Conservation (phyloP, 64 coral and sea anemone genomes). For the Actinia tenebrosa region DNA sequence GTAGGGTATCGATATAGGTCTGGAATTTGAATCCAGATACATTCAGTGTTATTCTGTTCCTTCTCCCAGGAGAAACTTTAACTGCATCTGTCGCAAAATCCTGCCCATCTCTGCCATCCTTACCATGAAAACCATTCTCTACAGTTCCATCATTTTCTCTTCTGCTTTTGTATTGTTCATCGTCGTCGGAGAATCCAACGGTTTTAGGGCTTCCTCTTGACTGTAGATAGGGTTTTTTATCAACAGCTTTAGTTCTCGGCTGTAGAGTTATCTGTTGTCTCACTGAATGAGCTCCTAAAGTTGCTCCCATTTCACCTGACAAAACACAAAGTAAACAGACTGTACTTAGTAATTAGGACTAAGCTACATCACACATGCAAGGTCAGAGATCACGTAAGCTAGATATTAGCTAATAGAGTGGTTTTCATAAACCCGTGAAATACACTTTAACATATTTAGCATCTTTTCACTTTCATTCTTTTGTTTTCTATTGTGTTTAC, state of each 20-base stretch:
- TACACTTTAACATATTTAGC: no score
- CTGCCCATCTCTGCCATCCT: neutral
- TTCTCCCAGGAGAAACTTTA: constrained; percentile 9
- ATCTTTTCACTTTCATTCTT: no score
- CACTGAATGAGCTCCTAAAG: constrained; percentile 35
- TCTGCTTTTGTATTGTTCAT: neutral
- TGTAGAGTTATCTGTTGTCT: constrained; percentile 32
- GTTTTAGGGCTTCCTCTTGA: constrained; percentile 3
- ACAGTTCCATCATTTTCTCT: neutral
- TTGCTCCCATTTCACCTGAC: constrained; percentile 65
- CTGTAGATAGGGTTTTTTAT: constrained; percentile 17
- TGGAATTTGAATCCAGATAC: constrained; percentile 89
- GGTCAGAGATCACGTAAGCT: neutral
- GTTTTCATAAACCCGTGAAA: neutral
- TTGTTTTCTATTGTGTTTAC: no score
- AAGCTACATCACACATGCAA: neutral
- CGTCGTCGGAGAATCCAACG: neutral
- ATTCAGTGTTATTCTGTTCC: constrained; percentile 61
- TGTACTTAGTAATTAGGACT: neutral
- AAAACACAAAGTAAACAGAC: constrained; percentile 14
- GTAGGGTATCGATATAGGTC: constrained; percentile 65
- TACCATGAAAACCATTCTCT: neutral
- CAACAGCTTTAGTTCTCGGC: constrained; percentile 33
- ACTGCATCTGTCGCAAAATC: neutral
- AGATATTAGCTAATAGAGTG: neutral